Conservation (phyloP, 2,888 invertebrate genomes). For the Apantesis nais region DNA sequence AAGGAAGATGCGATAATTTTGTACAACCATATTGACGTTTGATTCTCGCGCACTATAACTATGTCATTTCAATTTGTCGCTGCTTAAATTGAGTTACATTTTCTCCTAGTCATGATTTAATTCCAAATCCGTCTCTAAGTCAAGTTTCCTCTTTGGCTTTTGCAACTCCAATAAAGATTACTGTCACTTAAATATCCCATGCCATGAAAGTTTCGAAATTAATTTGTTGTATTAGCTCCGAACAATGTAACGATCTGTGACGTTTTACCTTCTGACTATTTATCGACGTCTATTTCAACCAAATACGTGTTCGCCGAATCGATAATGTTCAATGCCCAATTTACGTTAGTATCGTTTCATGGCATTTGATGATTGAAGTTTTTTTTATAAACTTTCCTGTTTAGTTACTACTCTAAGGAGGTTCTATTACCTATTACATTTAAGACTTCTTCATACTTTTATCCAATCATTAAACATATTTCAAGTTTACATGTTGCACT, state of each 20-base stretch:
- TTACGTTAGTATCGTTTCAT: conserved; percentile 28
- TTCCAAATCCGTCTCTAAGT: conserved; percentile 26
- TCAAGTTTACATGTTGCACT: background rate
- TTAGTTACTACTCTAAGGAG: conserved; percentile 20
- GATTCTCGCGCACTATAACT: background rate
- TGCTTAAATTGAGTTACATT: conserved; percentile 34
- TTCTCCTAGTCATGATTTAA: conserved; percentile 42
- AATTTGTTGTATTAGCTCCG: conserved; percentile 23
- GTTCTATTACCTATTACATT: conserved; percentile 24
- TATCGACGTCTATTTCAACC: conserved; percentile 25
- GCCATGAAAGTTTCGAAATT: conserved; percentile 29
- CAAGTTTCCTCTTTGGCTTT: conserved; percentile 34
- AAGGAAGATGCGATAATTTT: background rate
- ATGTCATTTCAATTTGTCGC: conserved; percentile 35
- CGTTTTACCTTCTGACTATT: conserved; percentile 35
- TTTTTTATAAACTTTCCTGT: conserved; percentile 30
- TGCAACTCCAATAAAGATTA: conserved; percentile 43
- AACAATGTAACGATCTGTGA: conserved; percentile 30
- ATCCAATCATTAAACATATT: background rate
- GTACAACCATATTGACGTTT: background rate
- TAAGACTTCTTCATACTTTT: background rate
- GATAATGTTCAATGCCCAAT: conserved; percentile 42
- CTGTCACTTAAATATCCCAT: conserved; percentile 40
- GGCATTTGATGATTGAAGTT: conserved; percentile 32
- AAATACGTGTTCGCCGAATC: conserved; percentile 40